phyloP scores from a whole-genome alignment of 2,888 invertebrate genomes.

The Leptinotarsa haldemani region DNA sequence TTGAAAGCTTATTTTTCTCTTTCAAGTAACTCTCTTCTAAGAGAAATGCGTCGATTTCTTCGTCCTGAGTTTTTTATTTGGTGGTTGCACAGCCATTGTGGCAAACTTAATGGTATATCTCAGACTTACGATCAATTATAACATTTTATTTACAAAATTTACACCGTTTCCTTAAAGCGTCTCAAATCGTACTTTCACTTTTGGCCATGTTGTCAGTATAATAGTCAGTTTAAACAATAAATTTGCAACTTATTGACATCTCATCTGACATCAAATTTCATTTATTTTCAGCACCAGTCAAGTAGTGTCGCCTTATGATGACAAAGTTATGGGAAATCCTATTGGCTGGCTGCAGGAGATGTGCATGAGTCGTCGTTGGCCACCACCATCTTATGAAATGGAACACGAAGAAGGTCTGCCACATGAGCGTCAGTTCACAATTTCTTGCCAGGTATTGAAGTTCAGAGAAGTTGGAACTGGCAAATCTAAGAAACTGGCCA shows the following conservation, averaged over 20 bases:
- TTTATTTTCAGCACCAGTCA: conserved; percentile 60
- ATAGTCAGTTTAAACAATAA: too few relatives aligned
- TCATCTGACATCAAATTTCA: not conserved
- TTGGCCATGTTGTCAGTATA: too few relatives aligned
- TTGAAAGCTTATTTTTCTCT: too few relatives aligned
- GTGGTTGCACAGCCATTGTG: too few relatives aligned
- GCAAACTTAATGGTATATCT: too few relatives aligned
- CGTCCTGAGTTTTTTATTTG: too few relatives aligned
- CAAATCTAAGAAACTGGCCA: conserved; percentile 96
- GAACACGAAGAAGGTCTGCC: conserved; percentile 90
- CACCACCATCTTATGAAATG: conserved; percentile 93
- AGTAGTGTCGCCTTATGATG: conserved; percentile 75
- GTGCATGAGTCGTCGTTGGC: conserved; percentile 96
- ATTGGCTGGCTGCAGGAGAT: conserved; percentile 96
- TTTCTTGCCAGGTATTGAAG: conserved; percentile 88
- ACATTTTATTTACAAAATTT: too few relatives aligned
- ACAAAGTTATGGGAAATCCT: conserved; percentile 90
- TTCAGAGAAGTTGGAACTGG: conserved; percentile 88
- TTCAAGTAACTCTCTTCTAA: too few relatives aligned
- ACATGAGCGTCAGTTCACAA: conserved; percentile 93
- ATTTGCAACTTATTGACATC: not conserved
- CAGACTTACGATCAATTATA: too few relatives aligned
- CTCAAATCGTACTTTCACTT: too few relatives aligned
- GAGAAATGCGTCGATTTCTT: too few relatives aligned
- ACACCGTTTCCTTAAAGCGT: too few relatives aligned